A percentile compares a stretch with the other conserved stretches of the same genome.
These are phyloP conservation scores for Paguma larvata DNA, from an alignment of 2,797 vertebrate genomes.

Conservation along the genomic window DNA sequence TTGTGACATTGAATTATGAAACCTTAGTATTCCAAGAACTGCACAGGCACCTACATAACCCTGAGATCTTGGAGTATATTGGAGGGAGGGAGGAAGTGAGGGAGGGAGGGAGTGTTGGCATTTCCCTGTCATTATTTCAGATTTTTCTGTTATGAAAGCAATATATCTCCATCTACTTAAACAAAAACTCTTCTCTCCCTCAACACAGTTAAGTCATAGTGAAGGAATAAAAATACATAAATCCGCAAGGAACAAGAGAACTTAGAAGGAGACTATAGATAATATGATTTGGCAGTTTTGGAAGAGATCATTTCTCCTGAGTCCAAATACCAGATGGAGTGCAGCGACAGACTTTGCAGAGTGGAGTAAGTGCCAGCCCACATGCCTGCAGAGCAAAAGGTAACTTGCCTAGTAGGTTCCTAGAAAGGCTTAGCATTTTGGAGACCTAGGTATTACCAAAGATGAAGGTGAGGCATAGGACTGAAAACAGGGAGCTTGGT, in stretches of 20 bases:
- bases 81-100: neutral
- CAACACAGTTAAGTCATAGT: neutral
- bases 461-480: neutral
- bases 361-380: neutral
- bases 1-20: neutral
- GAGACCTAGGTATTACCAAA: neutral
- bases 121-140: neutral
- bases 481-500: neutral
- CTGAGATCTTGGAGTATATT: neutral
- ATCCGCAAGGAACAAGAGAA: constrained; percentile 11
- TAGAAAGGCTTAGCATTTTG: neutral
- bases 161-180: neutral
- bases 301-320: constrained; percentile 27
- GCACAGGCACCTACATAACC: neutral
- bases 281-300: neutral
- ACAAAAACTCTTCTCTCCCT: neutral
- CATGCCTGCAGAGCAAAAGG: neutral
- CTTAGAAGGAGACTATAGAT: neutral
- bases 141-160: constrained; percentile 48
- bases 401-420: neutral
- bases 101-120: neutral
- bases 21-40: neutral
- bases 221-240: constrained; percentile 36
- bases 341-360: neutral
- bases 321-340: neutral